phyloP scores from a whole-genome alignment of 2,888 invertebrate species.

The Ornithoptera priamus region DNA sequence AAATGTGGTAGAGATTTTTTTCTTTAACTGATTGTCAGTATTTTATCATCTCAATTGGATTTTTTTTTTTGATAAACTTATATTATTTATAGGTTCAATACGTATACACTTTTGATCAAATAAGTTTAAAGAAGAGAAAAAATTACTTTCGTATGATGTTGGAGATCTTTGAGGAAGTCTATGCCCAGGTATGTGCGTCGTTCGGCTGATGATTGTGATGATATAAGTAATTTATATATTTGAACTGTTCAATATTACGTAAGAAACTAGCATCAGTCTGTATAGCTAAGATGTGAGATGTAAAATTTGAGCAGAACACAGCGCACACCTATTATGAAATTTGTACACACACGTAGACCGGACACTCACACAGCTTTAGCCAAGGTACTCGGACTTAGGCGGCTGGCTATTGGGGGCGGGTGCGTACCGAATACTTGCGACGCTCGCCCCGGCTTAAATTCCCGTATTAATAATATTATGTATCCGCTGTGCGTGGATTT shows the following conservation, averaged over 20 bases:
- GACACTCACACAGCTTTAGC: slow-evolving; percentile 47
- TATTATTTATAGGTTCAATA: too few relatives aligned
- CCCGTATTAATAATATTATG: slow-evolving; percentile 72
- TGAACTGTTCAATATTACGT: slow-evolving; percentile 2
- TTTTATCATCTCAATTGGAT: too few relatives aligned
- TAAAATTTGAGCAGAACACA: slow-evolving; percentile 76
- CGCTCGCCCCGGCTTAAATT: slow-evolving; percentile 71
- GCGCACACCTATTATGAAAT: slow-evolving; percentile 76
- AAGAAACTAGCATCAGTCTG: slow-evolving; percentile 48
- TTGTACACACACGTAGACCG: slow-evolving; percentile 59
- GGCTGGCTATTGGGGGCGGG: slow-evolving; percentile 56
- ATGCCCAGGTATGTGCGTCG: too few relatives aligned
- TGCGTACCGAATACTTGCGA: slow-evolving; percentile 63
- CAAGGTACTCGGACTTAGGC: slow-evolving; percentile 64
- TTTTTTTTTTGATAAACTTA: too few relatives aligned
- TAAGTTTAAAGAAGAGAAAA: too few relatives aligned
- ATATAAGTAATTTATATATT: background rate
- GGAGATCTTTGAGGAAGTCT: too few relatives aligned
- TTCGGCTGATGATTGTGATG: background rate
- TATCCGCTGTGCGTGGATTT: slow-evolving; percentile 70
- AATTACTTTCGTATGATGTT: too few relatives aligned
- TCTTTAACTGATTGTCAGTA: too few relatives aligned
- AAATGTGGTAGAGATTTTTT: too few relatives aligned
- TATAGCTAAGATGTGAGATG: slow-evolving; percentile 70
- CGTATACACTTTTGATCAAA: too few relatives aligned